Evolutionary conservation across 2,113 vertebrate genomes (phyloP).

Genomic region (Theristicus caerulescens): DNA sequence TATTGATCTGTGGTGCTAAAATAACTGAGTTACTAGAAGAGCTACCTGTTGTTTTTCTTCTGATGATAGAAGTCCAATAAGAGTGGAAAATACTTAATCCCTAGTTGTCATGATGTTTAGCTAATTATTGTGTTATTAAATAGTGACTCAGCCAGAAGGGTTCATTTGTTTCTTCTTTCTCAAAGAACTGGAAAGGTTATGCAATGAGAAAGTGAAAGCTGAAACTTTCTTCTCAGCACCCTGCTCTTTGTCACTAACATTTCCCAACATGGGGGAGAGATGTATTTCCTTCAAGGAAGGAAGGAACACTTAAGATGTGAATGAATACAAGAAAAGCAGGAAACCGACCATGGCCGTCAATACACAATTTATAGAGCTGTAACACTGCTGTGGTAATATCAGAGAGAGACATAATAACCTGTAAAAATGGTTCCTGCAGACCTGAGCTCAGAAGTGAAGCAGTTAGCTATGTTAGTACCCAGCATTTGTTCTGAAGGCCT

Average conservation of each 20-base stretch:
- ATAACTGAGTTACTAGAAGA: conserved; percentile 17
- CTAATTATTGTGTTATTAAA: conserved; percentile 41
- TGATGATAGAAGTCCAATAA: neutral
- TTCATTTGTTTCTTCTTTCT: conserved; percentile 20
- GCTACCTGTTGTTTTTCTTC: conserved; percentile 8
- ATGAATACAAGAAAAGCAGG: conserved; percentile 4
- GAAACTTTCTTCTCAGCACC: conserved; percentile 7
- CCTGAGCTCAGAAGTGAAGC: neutral
- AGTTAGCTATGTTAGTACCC: neutral
- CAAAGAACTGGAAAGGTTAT: neutral
- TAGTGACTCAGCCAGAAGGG: conserved; percentile 2
- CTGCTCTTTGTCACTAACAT: neutral
- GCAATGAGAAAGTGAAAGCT: neutral
- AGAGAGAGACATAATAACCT: neutral
- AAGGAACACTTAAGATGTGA: neutral
- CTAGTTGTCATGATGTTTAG: neutral
- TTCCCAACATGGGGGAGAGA: neutral
- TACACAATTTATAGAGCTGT: neutral
- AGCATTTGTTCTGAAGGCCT: neutral
- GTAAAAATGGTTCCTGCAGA: neutral
- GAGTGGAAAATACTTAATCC: conserved; percentile 27
- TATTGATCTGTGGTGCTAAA: conserved; percentile 1
- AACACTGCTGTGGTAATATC: neutral
- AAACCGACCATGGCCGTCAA: neutral
- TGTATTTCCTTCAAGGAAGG: neutral